Evolutionary conservation across 1,140 invertebrate species (phyloP).

Genomic region (Pemphigus obesinymphae): DNA sequence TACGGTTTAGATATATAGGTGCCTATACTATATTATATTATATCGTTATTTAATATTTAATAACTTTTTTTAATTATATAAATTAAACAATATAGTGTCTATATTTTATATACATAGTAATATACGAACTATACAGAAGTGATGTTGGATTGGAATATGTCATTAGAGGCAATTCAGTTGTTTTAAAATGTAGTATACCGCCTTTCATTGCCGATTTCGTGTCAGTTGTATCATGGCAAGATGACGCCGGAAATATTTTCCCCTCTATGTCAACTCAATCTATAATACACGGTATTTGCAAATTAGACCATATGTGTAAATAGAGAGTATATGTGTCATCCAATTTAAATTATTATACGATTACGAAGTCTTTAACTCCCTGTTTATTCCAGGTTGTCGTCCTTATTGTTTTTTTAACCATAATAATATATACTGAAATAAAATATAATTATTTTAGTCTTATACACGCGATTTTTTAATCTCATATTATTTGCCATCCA

Average conservation of each 20-base stretch:
- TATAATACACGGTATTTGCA: constrained; percentile 22
- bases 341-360: constrained; percentile 6
- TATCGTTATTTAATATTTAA: too few species aligned
- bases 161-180: constrained; percentile 84
- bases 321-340: not conserved
- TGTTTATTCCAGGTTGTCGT: not conserved
- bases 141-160: constrained; percentile 91
- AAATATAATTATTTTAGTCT: not conserved
- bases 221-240: constrained; percentile 77
- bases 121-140: constrained; percentile 81
- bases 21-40: too few species aligned
- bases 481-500: constrained; percentile 1
- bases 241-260: constrained; percentile 39
- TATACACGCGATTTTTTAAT: constrained; percentile 21
- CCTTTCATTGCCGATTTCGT: constrained; percentile 89
- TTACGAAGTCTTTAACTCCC: not conserved
- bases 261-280: not conserved
- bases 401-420: not conserved
- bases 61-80: not conserved
- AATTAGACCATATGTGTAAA: constrained; percentile 8
- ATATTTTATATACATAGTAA: constrained; percentile 65
- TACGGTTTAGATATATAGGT: too few species aligned
- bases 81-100: constrained; percentile 2
- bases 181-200: constrained; percentile 87
- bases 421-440: not conserved